phyloP scores from a whole-genome alignment of 2,113 vertebrate species.

The Pardalotus punctatus region DNA sequence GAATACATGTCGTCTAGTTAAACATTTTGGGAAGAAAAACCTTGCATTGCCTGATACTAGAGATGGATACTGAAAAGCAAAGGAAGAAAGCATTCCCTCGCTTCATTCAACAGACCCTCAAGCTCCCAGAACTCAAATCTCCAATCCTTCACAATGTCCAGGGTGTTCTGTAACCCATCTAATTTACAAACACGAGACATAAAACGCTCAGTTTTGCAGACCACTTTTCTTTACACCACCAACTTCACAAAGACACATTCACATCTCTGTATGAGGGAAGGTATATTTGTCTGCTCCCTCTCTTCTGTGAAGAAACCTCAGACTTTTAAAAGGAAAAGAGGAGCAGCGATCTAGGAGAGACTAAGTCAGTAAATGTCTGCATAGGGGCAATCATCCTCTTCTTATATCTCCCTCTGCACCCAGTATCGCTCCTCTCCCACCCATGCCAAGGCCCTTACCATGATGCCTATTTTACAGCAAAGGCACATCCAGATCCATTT shows the following conservation, averaged over 20 bases:
- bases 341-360: background rate
- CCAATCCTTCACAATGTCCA: background rate
- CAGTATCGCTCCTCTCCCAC: no score
- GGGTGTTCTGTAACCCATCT: background rate
- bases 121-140: no score
- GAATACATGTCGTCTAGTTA: no score
- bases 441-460: background rate
- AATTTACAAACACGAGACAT: background rate
- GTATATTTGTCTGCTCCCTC: background rate
- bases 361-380: background rate
- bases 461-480: no score
- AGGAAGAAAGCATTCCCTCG: background rate
- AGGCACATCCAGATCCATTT: background rate
- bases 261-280: background rate
- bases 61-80: no score
- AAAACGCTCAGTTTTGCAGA: background rate
- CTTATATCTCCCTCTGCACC: background rate
- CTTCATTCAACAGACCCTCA: background rate
- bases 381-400: background rate
- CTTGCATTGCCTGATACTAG: fast-evolving
- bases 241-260: background rate
- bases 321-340: background rate
- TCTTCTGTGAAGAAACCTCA: background rate
- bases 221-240: background rate
- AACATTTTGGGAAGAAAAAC: background rate